A percentile compares a stretch with the other conserved stretches of the same genome.
Conservation (phyloP, 1,140 invertebrate species). For the Lordiphosa collinella region DNA sequence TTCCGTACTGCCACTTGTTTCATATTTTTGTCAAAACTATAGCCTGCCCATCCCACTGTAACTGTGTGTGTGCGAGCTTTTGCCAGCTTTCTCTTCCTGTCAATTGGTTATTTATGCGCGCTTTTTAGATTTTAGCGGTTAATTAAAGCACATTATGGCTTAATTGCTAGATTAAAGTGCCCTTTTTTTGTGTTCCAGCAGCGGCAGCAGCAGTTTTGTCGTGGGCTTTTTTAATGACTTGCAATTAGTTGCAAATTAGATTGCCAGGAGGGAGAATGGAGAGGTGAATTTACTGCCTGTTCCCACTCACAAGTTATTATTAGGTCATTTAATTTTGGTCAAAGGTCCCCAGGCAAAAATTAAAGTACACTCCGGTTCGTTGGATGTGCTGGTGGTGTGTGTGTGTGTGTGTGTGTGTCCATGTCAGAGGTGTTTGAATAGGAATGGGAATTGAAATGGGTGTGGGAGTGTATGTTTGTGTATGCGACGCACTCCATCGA, state of each 20-base stretch:
- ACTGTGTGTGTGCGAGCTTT: not conserved
- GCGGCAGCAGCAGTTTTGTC: too few relatives aligned
- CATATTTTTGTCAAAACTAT: too few relatives aligned
- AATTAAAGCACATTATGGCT: slow-evolving; percentile 72
- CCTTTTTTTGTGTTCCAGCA: slow-evolving; percentile 3
- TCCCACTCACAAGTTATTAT: not conserved
- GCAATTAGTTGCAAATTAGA: slow-evolving; percentile 72
- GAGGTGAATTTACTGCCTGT: too few relatives aligned
- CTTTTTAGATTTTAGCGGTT: slow-evolving; percentile 75
- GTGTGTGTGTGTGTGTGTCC: not conserved
- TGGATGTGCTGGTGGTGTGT: not conserved
- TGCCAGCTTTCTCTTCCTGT: slow-evolving; percentile 22
- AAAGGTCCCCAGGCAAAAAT: too few relatives aligned
- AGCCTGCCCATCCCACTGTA: not conserved
- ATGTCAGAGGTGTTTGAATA: not conserved
- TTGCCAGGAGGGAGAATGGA: not conserved
- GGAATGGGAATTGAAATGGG: slow-evolving; percentile 1
- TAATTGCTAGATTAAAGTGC: slow-evolving; percentile 72
- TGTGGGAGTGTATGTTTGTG: too few relatives aligned
- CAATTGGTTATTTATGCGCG: slow-evolving; percentile 70
- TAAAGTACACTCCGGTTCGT: not conserved
- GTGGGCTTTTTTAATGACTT: slow-evolving; percentile 53
- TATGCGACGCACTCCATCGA: too few relatives aligned
- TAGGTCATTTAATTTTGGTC: slow-evolving; percentile 1
- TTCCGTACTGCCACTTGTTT: too few relatives aligned